phyloP scores from a whole-genome alignment of 1,140 invertebrate genomes.

The Sesamia nonagrioides region DNA sequence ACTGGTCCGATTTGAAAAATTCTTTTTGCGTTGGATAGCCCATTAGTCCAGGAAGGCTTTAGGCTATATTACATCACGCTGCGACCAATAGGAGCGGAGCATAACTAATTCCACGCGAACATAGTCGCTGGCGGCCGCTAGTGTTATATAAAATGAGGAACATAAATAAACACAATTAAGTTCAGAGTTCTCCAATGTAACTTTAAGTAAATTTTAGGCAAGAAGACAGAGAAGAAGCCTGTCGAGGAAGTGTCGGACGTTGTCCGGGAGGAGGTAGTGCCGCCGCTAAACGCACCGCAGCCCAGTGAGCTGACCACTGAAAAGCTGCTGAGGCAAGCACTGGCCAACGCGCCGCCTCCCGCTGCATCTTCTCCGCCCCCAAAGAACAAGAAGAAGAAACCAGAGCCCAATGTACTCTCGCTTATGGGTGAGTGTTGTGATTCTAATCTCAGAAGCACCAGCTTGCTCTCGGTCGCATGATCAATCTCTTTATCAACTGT shows the following conservation, averaged over 20 bases:
- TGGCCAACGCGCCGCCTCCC: slow-evolving; percentile 54
- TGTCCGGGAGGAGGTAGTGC: slow-evolving; percentile 72
- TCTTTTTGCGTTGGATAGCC: no score
- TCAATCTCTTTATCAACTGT: no score
- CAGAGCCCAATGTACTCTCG: slow-evolving; percentile 83
- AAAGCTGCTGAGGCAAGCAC: slow-evolving; percentile 80
- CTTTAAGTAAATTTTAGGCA: slow-evolving; percentile 54
- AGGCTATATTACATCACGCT: no score
- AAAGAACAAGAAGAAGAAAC: slow-evolving; percentile 86
- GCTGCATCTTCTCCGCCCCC: slow-evolving; percentile 64
- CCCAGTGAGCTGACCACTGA: slow-evolving; percentile 84
- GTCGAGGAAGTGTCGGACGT: slow-evolving; percentile 57
- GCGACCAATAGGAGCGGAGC: no score
- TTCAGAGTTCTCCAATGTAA: background rate
- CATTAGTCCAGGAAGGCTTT: no score
- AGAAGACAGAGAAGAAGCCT: slow-evolving; percentile 73
- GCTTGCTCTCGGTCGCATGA: no score
- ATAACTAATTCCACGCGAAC: no score
- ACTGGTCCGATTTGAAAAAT: no score
- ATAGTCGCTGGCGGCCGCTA: no score
- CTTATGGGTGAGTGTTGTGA: slow-evolving; percentile 69
- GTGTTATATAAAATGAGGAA: no score
- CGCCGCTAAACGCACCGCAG: slow-evolving; percentile 77
- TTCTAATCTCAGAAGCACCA: no score
- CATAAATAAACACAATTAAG: no score